A percentile compares a stretch with the other conserved stretches of the same genome.
Evolutionary conservation across 2,113 vertebrate genomes (phyloP).

Genomic region (Oncorhynchus tshawytscha): DNA sequence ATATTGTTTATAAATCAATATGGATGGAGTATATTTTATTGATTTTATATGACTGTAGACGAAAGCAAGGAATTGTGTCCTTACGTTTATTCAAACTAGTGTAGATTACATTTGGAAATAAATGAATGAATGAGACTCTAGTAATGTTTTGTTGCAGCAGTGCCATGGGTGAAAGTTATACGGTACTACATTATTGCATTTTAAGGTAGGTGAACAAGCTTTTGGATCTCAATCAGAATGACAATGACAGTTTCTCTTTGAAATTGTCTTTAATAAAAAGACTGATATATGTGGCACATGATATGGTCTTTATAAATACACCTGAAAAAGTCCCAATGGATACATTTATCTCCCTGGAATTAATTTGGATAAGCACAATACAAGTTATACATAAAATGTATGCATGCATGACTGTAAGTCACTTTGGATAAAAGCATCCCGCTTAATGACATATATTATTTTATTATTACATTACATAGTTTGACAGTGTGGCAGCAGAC

Average conservation of each 20-base stretch:
- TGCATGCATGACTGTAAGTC: not conserved
- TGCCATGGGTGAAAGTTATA: too few species aligned
- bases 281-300: not conserved
- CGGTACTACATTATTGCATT: not conserved
- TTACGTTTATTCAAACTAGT: too few species aligned
- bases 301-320: not conserved
- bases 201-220: not conserved
- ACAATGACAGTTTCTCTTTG: not conserved
- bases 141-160: too few species aligned
- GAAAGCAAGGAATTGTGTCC: not conserved
- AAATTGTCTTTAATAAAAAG: too few species aligned
- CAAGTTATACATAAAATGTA: too few species aligned
- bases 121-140: conserved; percentile 22
- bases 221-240: not conserved
- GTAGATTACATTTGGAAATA: not conserved
- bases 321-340: conserved; percentile 11
- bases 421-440: too few species aligned
- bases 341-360: conserved; percentile 21
- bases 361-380: conserved; percentile 7
- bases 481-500: not conserved
- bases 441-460: not conserved
- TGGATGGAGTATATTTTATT: not conserved
- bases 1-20: not conserved
- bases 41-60: not conserved
- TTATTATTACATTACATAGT: too few species aligned